Evolutionary conservation across 2,888 invertebrate genomes (phyloP).

Genomic region (Thymelicus acteon): DNA sequence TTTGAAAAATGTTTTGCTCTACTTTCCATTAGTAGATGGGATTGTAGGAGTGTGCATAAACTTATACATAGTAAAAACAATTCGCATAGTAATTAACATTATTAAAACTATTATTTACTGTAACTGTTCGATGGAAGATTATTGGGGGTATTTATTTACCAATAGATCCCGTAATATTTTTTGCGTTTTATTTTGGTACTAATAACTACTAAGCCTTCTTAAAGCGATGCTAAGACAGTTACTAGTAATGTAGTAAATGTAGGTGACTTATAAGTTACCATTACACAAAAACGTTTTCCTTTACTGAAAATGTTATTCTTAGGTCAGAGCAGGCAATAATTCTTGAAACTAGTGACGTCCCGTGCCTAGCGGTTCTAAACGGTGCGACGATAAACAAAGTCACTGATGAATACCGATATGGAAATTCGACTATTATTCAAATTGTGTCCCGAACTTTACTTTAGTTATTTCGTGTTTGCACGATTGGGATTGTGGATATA

Average conservation of each 20-base stretch:
- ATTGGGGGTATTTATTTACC: no score
- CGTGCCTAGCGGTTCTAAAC: slow-evolving; percentile 30
- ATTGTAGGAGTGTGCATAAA: no score
- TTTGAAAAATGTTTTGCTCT: no score
- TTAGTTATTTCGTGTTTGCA: slow-evolving; percentile 50
- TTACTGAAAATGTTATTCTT: not conserved
- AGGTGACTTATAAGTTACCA: not conserved
- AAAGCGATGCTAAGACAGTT: no score
- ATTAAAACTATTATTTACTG: no score
- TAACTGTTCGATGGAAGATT: no score
- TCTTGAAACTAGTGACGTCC: slow-evolving; percentile 7
- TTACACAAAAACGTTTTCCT: not conserved
- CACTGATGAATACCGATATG: slow-evolving; percentile 52
- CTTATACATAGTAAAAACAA: no score
- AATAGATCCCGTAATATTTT: no score
- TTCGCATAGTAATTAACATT: no score
- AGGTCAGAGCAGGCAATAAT: not conserved
- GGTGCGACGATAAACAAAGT: slow-evolving; percentile 39
- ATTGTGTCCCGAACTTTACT: slow-evolving; percentile 46
- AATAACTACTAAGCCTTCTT: no score
- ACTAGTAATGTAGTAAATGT: not conserved
- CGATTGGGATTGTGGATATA: slow-evolving; percentile 29
- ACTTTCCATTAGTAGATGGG: no score
- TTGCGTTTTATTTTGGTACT: no score
- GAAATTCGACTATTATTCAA: slow-evolving; percentile 65